Evolutionary conservation across 2,797 vertebrate species (phyloP).

Genomic region (Odontamblyopus rebecca): DNA sequence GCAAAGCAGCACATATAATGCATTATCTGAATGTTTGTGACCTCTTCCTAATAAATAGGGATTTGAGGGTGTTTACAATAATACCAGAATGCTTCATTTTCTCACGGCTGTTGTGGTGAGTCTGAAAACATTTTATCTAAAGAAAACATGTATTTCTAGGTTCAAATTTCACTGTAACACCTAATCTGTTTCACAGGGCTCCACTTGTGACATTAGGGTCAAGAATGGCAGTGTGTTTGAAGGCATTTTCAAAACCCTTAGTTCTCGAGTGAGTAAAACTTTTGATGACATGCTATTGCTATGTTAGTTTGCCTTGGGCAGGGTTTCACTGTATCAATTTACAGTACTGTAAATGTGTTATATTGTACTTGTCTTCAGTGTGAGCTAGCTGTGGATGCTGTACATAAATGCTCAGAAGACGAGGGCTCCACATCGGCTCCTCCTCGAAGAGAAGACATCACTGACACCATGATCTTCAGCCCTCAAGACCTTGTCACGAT

Average conservation of each 20-base stretch:
- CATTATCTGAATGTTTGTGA: background rate
- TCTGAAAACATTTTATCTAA: constrained; percentile 24
- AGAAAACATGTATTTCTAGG: background rate
- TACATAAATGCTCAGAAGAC: constrained; percentile 79
- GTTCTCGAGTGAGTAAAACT: constrained; percentile 83
- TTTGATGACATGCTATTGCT: background rate
- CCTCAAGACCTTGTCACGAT: constrained; percentile 87
- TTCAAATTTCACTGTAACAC: background rate
- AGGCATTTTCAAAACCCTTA: constrained; percentile 92
- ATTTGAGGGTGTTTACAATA: constrained; percentile 93
- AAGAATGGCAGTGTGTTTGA: constrained; percentile 89
- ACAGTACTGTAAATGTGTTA: background rate
- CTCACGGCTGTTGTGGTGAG: constrained; percentile 94
- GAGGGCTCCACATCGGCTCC: constrained; percentile 57
- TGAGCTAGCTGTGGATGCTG: constrained; percentile 91
- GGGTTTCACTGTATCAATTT: background rate
- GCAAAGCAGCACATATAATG: background rate
- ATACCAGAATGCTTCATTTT: constrained; percentile 94
- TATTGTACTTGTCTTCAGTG: constrained; percentile 71
- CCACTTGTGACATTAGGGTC: constrained; percentile 90
- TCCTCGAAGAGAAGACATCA: constrained; percentile 88
- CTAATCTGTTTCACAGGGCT: constrained; percentile 76
- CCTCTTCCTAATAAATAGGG: constrained; percentile 68
- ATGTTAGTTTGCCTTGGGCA: background rate
- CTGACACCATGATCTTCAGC: constrained; percentile 93